phyloP scores from a whole-genome alignment of 2,797 vertebrate genomes.

The Gymnothorax reevesii region DNA sequence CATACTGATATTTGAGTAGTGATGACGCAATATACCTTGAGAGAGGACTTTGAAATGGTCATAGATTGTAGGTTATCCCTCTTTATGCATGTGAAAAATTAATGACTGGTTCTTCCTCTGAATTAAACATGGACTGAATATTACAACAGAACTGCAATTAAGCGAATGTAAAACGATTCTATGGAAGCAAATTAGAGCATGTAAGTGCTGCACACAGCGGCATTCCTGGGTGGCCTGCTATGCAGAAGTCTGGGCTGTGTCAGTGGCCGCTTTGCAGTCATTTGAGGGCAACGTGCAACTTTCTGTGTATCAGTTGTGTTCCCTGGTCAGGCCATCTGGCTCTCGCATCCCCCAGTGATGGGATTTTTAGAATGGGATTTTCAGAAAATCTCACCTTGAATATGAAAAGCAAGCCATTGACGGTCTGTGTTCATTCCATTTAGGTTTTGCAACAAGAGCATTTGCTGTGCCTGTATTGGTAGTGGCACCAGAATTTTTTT shows the following conservation, averaged over 20 bases:
- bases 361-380: neutral
- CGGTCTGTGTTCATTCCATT: slow-evolving; percentile 53
- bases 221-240: slow-evolving; percentile 40
- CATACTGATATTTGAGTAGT: neutral
- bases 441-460: neutral
- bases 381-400: slow-evolving; percentile 53
- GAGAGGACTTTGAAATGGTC: neutral
- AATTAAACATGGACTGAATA: neutral
- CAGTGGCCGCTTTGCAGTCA: slow-evolving; percentile 46
- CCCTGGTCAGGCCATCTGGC: slow-evolving; percentile 61
- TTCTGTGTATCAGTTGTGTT: slow-evolving; percentile 59
- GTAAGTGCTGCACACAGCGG: slow-evolving; percentile 42
- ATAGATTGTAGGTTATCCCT: neutral
- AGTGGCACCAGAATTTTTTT: slow-evolving; percentile 44
- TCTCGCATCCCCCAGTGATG: slow-evolving; percentile 34
- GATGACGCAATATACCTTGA: neutral
- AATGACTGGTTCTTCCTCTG: slow-evolving; percentile 1
- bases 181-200: slow-evolving; percentile 39
- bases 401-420: slow-evolving; percentile 59
- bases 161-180: slow-evolving; percentile 33
- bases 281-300: slow-evolving; percentile 58
- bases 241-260: neutral
- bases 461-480: slow-evolving; percentile 52
- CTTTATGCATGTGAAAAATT: slow-evolving; percentile 3
- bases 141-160: neutral